phyloP scores from a whole-genome alignment of 2,113 vertebrate species.

The Aphyosemion australe region DNA sequence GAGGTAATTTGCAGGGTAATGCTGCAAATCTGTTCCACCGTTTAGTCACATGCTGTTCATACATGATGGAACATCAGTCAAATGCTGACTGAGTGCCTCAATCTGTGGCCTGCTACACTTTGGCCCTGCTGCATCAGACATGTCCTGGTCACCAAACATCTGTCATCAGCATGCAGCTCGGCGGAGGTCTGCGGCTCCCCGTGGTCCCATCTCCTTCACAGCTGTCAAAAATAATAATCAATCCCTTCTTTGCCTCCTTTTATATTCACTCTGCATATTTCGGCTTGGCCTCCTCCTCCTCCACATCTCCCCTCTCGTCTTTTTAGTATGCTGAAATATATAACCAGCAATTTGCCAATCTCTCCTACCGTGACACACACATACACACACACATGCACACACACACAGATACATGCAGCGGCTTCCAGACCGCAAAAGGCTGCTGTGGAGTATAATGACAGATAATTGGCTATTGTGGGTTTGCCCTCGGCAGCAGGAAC shows the following conservation, averaged over 20 bases:
- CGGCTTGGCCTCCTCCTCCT: conserved; percentile 29
- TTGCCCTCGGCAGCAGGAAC: conserved; percentile 66
- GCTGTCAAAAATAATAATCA: conserved; percentile 65
- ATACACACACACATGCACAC: conserved; percentile 7
- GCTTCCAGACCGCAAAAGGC: conserved; percentile 63
- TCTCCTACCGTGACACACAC: conserved; percentile 49
- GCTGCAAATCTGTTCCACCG: conserved; percentile 14
- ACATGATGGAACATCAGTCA: conserved; percentile 34
- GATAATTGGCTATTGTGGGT: conserved; percentile 77
- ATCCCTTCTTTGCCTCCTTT: conserved; percentile 44
- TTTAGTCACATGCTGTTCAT: conserved; percentile 21
- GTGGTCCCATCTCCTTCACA: conserved; percentile 53
- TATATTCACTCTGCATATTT: conserved; percentile 54
- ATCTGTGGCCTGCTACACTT: conserved; percentile 37
- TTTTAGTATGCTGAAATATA: conserved; percentile 58
- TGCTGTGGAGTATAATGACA: conserved; percentile 75
- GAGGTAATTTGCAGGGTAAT: conserved; percentile 7
- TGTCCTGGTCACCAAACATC: conserved; percentile 62
- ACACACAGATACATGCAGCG: conserved; percentile 40
- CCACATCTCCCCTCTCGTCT: conserved; percentile 44
- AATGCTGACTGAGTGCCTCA: conserved; percentile 36
- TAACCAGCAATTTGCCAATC: conserved; percentile 73
- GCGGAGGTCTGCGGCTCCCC: conserved; percentile 62
- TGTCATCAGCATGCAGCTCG: conserved; percentile 60
- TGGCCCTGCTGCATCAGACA: conserved; percentile 29